Percentiles rank a stretch among this genome's conserved stretches.
phyloP scores from a whole-genome alignment of 2,797 vertebrate genomes.

The Danio choprae region DNA sequence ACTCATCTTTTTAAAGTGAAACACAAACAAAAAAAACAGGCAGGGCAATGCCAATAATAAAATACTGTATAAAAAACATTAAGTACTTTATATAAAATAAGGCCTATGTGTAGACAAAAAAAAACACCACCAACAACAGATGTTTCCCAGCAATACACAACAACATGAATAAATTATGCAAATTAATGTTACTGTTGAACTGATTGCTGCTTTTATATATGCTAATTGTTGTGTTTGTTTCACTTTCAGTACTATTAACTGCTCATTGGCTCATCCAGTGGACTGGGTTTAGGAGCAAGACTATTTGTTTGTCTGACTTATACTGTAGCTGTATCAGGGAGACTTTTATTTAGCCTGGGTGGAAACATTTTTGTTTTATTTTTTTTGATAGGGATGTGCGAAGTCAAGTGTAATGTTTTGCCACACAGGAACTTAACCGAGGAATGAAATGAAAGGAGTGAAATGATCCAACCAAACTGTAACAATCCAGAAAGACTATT shows the following conservation, averaged over 20 bases:
- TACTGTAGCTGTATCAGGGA: not conserved
- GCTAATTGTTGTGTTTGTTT: slow-evolving; percentile 1
- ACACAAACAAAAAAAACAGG: not conserved
- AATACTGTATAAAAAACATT: not conserved
- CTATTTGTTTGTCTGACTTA: not conserved
- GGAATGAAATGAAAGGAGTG: too few species aligned
- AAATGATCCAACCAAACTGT: not conserved
- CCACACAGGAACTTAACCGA: too few species aligned
- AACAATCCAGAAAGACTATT: not conserved
- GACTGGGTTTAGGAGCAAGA: not conserved
- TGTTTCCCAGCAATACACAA: not conserved
- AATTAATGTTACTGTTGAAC: slow-evolving; percentile 6
- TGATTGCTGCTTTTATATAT: slow-evolving; percentile 5
- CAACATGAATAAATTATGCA: slow-evolving; percentile 16
- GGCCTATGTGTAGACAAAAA: too few species aligned
- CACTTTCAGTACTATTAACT: not conserved
- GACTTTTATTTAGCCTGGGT: not conserved
- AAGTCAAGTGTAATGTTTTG: too few species aligned
- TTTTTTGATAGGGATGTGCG: too few species aligned
- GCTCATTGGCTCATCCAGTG: not conserved
- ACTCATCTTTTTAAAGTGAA: not conserved
- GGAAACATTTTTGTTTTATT: not conserved
- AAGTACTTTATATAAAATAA: slow-evolving; percentile 1
- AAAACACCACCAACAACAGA: not conserved
- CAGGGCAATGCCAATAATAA: not conserved